Percentiles rank a stretch among this genome's conserved stretches.
phyloP scores from a whole-genome alignment of 2,797 vertebrate genomes.

The Neosilurus mollespiculum region DNA sequence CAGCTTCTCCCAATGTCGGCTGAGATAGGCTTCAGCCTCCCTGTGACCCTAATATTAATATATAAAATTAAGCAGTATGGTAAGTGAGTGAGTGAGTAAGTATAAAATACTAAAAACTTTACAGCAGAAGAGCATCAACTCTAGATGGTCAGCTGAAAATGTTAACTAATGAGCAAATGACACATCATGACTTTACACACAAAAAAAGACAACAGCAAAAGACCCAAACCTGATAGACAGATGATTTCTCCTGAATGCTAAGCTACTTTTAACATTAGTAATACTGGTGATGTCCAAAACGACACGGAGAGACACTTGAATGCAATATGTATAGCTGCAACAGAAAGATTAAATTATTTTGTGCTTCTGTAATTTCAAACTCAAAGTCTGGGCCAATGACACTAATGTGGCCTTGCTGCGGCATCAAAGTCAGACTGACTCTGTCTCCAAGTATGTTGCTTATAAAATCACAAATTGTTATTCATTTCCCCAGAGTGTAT shows the following conservation, averaged over 20 bases:
- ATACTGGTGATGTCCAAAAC: neutral
- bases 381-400: conserved; percentile 43
- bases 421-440: conserved; percentile 57
- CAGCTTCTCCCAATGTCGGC: too few relatives aligned
- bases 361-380: conserved; percentile 12
- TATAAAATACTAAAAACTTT: neutral
- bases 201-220: neutral
- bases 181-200: neutral
- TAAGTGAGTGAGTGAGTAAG: too few relatives aligned
- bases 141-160: neutral
- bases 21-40: too few relatives aligned
- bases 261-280: neutral
- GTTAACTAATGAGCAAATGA: neutral
- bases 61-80: too few relatives aligned
- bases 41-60: too few relatives aligned
- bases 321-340: neutral
- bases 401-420: conserved; percentile 31
- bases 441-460: conserved; percentile 19
- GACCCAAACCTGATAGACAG: neutral
- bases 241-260: neutral
- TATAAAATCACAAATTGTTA: conserved; percentile 49
- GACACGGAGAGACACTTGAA: neutral
- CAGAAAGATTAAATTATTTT: conserved; percentile 16
- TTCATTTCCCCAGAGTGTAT: conserved; percentile 36
- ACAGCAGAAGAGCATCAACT: neutral